These are phyloP conservation scores for Radopholus similis DNA, from an alignment of 1,140 invertebrate genomes.

Conservation along the genomic window DNA sequence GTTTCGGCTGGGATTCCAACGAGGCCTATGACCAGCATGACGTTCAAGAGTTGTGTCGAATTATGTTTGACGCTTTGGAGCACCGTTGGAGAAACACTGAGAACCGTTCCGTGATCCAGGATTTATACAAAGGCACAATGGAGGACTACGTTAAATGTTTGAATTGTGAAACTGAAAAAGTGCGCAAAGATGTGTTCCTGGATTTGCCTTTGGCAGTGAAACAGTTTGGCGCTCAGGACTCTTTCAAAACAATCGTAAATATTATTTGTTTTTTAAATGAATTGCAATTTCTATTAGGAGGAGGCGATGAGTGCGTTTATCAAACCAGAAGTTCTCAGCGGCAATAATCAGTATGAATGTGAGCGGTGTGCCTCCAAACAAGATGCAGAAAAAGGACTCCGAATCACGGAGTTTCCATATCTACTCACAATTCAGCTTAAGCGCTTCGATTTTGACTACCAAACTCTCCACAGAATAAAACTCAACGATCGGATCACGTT, in stretches of 20 bases:
- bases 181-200: slow-evolving; percentile 76
- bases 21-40: slow-evolving; percentile 88
- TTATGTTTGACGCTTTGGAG: slow-evolving; percentile 87
- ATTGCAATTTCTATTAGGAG: slow-evolving; percentile 66
- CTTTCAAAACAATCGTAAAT: slow-evolving; percentile 76
- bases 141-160: slow-evolving; percentile 87
- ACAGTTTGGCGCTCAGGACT: slow-evolving; percentile 74
- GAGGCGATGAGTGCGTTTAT: slow-evolving; percentile 81
- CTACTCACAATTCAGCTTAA: slow-evolving; percentile 81
- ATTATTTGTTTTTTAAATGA: slow-evolving; percentile 6
- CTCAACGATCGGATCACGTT: slow-evolving; percentile 85
- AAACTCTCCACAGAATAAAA: slow-evolving; percentile 79
- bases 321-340: slow-evolving; percentile 77
- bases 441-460: slow-evolving; percentile 85
- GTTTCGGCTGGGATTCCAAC: slow-evolving; percentile 85
- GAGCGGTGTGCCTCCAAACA: slow-evolving; percentile 82
- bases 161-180: slow-evolving; percentile 79
- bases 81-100: slow-evolving; percentile 76
- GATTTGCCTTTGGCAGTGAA: slow-evolving; percentile 83
- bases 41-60: slow-evolving; percentile 81
- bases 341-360: slow-evolving; percentile 83
- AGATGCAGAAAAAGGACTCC: slow-evolving; percentile 83
- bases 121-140: slow-evolving; percentile 75
- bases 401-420: slow-evolving; percentile 82
- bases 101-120: slow-evolving; percentile 75